phyloP scores from a whole-genome alignment of 1,140 invertebrate genomes.

The Drosophila lacertosa region DNA sequence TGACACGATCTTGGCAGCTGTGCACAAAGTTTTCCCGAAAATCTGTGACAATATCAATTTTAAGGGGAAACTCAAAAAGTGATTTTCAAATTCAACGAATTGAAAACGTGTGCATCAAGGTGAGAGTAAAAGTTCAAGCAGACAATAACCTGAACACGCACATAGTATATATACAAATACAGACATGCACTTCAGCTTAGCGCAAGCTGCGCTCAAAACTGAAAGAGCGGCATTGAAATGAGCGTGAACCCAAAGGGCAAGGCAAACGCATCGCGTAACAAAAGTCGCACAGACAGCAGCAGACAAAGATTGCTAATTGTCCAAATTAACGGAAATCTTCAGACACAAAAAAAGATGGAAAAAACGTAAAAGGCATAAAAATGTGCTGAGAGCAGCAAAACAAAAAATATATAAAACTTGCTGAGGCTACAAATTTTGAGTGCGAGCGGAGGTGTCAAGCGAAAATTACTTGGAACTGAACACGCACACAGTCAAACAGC shows the following conservation, averaged over 20 bases:
- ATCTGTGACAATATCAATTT: slow-evolving; percentile 36
- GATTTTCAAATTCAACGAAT: slow-evolving; percentile 24
- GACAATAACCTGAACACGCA: background rate
- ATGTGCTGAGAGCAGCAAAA: slow-evolving; percentile 23
- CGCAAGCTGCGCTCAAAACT: background rate
- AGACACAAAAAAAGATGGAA: slow-evolving; percentile 5
- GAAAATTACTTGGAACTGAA: slow-evolving; percentile 46
- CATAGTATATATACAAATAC: background rate
- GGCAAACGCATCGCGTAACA: slow-evolving; percentile 5
- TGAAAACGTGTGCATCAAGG: slow-evolving; percentile 1
- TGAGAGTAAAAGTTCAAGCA: slow-evolving; percentile 15
- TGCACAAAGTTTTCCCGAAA: slow-evolving; percentile 27
- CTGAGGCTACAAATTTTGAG: slow-evolving; percentile 31
- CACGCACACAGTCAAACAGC: slow-evolving; percentile 8
- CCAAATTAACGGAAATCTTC: slow-evolving; percentile 71
- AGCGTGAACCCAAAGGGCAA: slow-evolving; percentile 6
- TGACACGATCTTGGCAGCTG: slow-evolving; percentile 6
- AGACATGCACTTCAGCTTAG: background rate
- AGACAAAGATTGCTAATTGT: slow-evolving; percentile 60
- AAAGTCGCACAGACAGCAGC: slow-evolving; percentile 43
- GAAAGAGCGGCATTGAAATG: slow-evolving; percentile 8
- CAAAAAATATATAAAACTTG: slow-evolving; percentile 43
- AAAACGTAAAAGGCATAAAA: slow-evolving; percentile 34
- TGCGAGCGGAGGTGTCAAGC: slow-evolving; percentile 45
- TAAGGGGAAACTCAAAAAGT: background rate